Base-by-base conservation (phyloP, 2,888 invertebrate species). In the Dione vanillae region DNA sequence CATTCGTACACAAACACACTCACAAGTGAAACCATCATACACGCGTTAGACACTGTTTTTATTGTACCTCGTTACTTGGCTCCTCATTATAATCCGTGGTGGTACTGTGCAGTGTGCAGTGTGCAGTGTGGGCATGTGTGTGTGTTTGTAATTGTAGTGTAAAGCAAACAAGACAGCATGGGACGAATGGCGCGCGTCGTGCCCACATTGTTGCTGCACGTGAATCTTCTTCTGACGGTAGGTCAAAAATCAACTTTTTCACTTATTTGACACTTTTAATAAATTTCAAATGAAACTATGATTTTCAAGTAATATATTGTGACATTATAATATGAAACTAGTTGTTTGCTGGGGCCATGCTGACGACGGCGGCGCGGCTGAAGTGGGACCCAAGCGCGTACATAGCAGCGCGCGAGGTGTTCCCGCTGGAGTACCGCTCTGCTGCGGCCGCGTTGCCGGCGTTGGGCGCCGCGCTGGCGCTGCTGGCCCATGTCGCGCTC, bases 361-460 rank as follows among this genome's bases (percentile, higher is more conserved):
- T 91, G 77, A 82, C 82, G 75, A 81, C 85, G 75, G 86, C 85
- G 75, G 90, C 89, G 80, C 90, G 92, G 14, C 84, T 91, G 52
- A 83, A 83, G 82, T 91, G 90, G 91, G 92, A 92, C 82, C 91
- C 92, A 51, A 84, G 80, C 78, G 81, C 85, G 78, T 91, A 91
- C 69, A 75, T 71, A 71, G 74, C 75, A 58, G 69, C 77, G 59
- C 80, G 80, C 58, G 80, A 77, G 75, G 59, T 78, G 69, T 76
- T 80, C 68, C 78, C 80, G 58, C 68, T 20, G 9, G 80, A 79
- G 73, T 77, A 76, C 75, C 58, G 65, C 58, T 62, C 51, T 84
- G 85, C 84, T 81, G 85, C 83, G 78, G 83, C 41, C 16, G 61
- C 64, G 68, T 74, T 77, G 75, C 71, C 75, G 11, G 59, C 62